Conservation (phyloP, 2,797 vertebrate genomes). For the Tolypeutes matacus region DNA sequence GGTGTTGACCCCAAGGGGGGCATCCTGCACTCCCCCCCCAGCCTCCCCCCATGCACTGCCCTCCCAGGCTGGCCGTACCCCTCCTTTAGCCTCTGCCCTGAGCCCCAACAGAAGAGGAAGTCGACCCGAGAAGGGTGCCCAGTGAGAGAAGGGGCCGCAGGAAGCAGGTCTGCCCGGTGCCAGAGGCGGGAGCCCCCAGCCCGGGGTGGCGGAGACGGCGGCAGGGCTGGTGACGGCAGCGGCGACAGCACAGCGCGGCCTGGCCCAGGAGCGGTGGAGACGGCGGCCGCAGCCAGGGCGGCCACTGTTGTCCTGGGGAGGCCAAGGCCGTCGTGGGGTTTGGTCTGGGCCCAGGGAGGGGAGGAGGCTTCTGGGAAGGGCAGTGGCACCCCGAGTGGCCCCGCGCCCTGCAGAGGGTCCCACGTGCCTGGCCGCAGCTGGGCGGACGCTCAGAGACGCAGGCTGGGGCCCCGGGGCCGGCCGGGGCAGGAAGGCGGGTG, state of each 20-base stretch:
- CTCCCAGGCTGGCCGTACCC: no score
- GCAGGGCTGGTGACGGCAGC: no score
- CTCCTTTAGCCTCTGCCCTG: no score
- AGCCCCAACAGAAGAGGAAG: rapidly evolving
- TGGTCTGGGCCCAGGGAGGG: no score
- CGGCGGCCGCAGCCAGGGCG: not conserved
- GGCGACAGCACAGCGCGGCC: not conserved
- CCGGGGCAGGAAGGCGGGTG: slow-evolving; percentile 70
- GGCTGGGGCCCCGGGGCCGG: not conserved
- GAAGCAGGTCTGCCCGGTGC: not conserved
- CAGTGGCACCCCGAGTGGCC: no score
- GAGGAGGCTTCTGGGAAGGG: no score
- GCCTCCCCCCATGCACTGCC: not conserved
- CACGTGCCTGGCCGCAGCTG: not conserved
- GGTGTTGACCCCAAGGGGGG: no score
- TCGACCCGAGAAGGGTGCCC: not conserved
- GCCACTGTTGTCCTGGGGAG: no score
- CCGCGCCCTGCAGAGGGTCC: no score
- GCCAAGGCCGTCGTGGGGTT: no score
- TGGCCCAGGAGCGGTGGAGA: not conserved
- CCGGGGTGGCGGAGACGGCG: not conserved
- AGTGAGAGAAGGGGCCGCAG: not conserved
- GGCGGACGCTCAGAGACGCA: not conserved
- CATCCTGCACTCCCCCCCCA: not conserved
- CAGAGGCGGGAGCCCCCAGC: not conserved